These are phyloP conservation scores for Eudyptes chrysolophus DNA, from an alignment of 2,113 vertebrate genomes.

Conservation along the genomic window DNA sequence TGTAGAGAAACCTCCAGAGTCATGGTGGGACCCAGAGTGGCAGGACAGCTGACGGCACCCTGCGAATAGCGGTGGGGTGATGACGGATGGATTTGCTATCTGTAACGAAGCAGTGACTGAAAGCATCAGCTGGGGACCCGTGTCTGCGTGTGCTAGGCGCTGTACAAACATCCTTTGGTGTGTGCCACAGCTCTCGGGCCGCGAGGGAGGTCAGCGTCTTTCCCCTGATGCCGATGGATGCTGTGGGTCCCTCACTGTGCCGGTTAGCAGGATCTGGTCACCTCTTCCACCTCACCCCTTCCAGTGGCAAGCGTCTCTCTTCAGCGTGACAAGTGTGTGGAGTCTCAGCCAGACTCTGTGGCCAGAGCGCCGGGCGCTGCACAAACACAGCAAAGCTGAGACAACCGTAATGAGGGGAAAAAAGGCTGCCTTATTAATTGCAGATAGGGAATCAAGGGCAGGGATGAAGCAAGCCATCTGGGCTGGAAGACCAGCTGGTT, in stretches of 20 bases:
- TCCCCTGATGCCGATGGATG: neutral
- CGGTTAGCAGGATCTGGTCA: neutral
- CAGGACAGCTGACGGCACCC: neutral
- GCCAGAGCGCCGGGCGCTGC: rapidly evolving
- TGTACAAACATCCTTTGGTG: neutral
- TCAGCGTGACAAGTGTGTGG: neutral
- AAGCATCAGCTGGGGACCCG: neutral
- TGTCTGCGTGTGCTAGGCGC: neutral
- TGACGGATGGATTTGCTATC: neutral
- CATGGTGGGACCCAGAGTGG: neutral
- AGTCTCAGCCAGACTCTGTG: neutral
- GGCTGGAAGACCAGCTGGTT: neutral
- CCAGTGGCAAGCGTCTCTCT: neutral
- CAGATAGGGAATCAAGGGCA: neutral
- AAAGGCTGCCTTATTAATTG: neutral
- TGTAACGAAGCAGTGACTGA: neutral
- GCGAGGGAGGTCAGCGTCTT: neutral
- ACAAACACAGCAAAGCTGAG: neutral
- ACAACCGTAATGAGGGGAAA: neutral
- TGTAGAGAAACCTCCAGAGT: neutral
- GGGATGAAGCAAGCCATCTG: neutral
- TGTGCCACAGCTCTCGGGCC: neutral
- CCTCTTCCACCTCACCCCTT: neutral
- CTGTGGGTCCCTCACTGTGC: neutral
- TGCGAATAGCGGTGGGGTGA: rapidly evolving